A percentile compares a stretch with the other conserved stretches of the same genome.
phyloP scores from a whole-genome alignment of 2,113 vertebrate species.

The Grallaria varia region DNA sequence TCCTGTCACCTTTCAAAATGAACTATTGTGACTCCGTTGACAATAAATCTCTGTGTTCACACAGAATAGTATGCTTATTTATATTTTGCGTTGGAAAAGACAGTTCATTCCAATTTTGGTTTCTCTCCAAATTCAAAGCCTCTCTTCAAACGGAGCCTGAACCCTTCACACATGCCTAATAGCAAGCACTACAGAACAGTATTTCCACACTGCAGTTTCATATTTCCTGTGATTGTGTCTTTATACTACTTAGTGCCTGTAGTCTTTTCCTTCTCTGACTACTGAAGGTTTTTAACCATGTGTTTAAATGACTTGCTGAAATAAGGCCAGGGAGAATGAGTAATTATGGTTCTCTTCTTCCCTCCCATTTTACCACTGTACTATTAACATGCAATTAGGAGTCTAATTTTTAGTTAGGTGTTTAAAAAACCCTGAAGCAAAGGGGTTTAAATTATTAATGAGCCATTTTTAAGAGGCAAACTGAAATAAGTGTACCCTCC shows the following conservation, averaged over 20 bases:
- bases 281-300: neutral
- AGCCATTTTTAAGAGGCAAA: constrained; percentile 24
- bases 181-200: neutral
- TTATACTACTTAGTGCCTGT: neutral
- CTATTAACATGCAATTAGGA: constrained; percentile 55
- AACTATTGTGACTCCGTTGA: neutral
- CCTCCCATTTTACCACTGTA: constrained; percentile 19
- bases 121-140: neutral
- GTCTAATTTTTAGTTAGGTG: constrained; percentile 40
- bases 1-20: neutral
- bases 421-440: constrained; percentile 40
- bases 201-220: neutral
- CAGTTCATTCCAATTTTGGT: neutral
- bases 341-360: constrained; percentile 14
- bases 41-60: neutral
- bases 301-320: constrained; percentile 26
- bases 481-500: constrained; percentile 6
- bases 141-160: neutral
- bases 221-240: neutral
- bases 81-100: neutral
- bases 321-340: constrained; percentile 11
- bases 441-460: constrained; percentile 42
- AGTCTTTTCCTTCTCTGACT: neutral
- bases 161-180: neutral
- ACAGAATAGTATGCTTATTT: neutral